Evolutionary conservation across 30 jellyfish, hydroid and myxozoan species (phyloP), one percentile per base, ranked within the genome.

Genomic region (Aurelia aurita complex sp. Pacific): DNA sequence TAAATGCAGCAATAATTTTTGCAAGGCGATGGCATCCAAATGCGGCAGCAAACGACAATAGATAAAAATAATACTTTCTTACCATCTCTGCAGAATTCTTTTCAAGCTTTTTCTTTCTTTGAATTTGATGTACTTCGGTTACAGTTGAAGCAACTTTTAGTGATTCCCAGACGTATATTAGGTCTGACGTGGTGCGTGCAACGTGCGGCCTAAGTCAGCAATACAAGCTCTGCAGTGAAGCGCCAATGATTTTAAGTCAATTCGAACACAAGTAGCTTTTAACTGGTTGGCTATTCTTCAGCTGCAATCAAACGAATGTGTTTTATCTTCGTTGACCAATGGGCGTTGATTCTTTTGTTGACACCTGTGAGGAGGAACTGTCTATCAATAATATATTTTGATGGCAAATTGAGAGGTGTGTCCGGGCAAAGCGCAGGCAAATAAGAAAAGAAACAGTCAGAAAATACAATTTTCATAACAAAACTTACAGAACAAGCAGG

Each of bases 161-260:
- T 46, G 57, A 46, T 46, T 46, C 57, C 57, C 1, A 46, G 57
- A 46, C 57, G 57, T 46, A 46, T 66, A 59, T 19, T n/a, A 51
- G 11, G 67, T 18, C 50, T 40, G 87, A 79, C 92, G 52, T 74
- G 74, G 93, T 73, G 93, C 93, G 93, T 73, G 93, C 76, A 64
- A 84, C 93, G 93, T 67, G 93, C 93, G 87, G 88, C 78, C 93
- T 16, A 73, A 72, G 93, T 84, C 87, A 73, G 93, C 87, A n/a
- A n/a, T 84, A 68, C 73, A 84, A 73, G 87, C 93, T 74, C 64
- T 10, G 43, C 35, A 53, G 46, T 74, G 67, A 73, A 73, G 87
- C 87, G 76, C 63, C 81, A 32, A 80, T 33, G 82, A 73, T 79
- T 62, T 66, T 35, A n/a, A 13, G 69, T 74, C 81, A 72, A 73